Evolutionary conservation across 2,888 invertebrate species (phyloP).

Genomic region (Eudemis profundana): DNA sequence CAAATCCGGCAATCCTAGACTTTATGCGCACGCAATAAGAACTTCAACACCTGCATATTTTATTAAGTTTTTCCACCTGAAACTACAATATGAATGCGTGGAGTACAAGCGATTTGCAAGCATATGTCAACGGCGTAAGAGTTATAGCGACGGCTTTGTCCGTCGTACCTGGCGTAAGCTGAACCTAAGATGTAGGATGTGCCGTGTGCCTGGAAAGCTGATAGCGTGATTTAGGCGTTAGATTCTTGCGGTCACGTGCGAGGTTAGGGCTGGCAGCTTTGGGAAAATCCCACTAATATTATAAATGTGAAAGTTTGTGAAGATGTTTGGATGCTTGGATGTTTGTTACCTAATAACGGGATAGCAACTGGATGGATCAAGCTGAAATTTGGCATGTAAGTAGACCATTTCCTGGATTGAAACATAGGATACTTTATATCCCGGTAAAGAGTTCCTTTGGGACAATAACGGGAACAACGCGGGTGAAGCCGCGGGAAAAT

Average conservation of each 20-base stretch:
- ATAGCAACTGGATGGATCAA: no score
- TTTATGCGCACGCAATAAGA: background rate
- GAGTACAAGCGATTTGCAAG: background rate
- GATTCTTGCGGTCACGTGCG: constrained; percentile 18
- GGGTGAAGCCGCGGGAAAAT: no score
- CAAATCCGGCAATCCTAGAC: background rate
- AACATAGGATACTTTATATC: no score
- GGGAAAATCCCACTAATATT: no score
- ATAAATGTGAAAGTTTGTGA: no score
- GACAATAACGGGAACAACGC: no score
- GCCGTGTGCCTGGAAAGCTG: constrained; percentile 17
- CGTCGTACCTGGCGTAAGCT: background rate
- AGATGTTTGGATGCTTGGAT: no score
- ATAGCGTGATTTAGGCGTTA: constrained; percentile 23
- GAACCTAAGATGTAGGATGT: background rate
- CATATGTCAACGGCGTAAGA: background rate
- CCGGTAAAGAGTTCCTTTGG: no score
- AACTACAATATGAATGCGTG: background rate
- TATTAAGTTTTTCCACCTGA: background rate
- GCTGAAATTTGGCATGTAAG: no score
- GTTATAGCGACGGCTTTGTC: background rate
- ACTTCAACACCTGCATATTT: background rate
- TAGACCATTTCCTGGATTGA: no score
- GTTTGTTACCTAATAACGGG: no score
- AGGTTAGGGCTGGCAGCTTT: constrained; percentile 9